Conservation (phyloP, 2,888 invertebrate genomes). For the Rhyacophila evoluta region DNA sequence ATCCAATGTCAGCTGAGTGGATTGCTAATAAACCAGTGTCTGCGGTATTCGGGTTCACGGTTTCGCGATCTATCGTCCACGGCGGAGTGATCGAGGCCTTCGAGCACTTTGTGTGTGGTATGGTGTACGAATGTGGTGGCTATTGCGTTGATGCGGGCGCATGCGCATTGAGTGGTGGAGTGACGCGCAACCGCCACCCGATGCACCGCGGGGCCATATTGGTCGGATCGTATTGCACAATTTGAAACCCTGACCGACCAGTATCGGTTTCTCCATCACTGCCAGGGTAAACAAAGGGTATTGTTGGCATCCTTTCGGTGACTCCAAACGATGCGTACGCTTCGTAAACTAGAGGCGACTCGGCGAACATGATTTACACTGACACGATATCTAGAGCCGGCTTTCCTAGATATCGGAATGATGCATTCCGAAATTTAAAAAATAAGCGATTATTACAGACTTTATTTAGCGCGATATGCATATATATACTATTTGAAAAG, state of each 20-base stretch:
- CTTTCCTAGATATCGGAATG: too few relatives aligned
- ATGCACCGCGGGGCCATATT: background rate
- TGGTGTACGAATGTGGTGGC: background rate
- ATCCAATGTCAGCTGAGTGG: conserved; percentile 45
- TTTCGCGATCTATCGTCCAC: background rate
- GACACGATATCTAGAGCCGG: too few relatives aligned
- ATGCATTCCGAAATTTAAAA: too few relatives aligned
- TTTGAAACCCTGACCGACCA: background rate
- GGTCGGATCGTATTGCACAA: background rate
- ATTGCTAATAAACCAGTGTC: conserved; percentile 24
- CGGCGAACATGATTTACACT: too few relatives aligned
- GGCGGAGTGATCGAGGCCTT: background rate
- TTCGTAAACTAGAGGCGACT: too few relatives aligned
- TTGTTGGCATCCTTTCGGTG: background rate
- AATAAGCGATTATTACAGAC: too few relatives aligned
- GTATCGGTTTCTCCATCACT: background rate
- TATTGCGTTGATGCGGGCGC: background rate
- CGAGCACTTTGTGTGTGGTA: background rate
- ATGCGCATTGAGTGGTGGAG: background rate
- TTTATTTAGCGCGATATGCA: too few relatives aligned
- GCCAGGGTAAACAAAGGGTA: background rate
- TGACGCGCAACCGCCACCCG: conserved; percentile 14
- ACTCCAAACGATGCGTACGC: too few relatives aligned
- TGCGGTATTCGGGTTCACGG: background rate
- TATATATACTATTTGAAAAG: too few relatives aligned